Evolutionary conservation across 2,888 invertebrate species (phyloP).

Genomic region (Drosophila ustulata): DNA sequence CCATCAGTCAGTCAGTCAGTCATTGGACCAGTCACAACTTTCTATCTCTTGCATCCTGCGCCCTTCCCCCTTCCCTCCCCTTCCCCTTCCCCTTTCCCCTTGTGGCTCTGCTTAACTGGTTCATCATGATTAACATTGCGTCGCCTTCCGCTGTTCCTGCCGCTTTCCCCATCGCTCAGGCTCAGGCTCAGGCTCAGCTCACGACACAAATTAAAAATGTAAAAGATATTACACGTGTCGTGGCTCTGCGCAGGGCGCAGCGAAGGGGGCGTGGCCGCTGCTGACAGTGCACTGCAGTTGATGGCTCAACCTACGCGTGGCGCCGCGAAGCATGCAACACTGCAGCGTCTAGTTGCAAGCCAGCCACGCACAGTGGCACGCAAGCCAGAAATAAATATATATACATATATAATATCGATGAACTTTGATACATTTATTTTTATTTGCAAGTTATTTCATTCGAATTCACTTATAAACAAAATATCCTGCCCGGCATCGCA

Average conservation of each 20-base stretch:
- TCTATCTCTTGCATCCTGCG: conserved; percentile 6
- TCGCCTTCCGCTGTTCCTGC: not conserved
- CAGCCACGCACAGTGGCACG: conserved; percentile 9
- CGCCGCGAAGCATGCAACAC: conserved; percentile 34
- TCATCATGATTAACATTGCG: conserved; percentile 75
- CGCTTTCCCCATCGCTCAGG: not conserved
- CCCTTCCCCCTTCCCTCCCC: not conserved
- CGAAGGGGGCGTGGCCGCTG: not conserved
- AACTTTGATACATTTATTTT: too few species aligned
- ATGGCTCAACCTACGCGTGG: conserved; percentile 29
- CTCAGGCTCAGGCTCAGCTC: too few species aligned
- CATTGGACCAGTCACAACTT: conserved; percentile 19
- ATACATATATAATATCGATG: too few species aligned
- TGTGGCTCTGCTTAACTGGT: conserved; percentile 59
- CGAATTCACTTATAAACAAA: too few species aligned
- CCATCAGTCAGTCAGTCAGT: conserved; percentile 29
- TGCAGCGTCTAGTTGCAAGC: conserved; percentile 20
- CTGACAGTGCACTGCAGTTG: conserved; percentile 11
- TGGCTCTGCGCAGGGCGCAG: not conserved
- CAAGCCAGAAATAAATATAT: not conserved
- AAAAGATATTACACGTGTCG: conserved; percentile 49
- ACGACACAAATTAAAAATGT: conserved; percentile 67
- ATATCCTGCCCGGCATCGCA: too few species aligned
- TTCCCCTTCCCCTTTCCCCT: too few species aligned
- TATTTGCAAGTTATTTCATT: too few species aligned